These are phyloP conservation scores for Porites evermanni DNA, from an alignment of 92 coral and sea anemone species.

Conservation along the genomic window DNA sequence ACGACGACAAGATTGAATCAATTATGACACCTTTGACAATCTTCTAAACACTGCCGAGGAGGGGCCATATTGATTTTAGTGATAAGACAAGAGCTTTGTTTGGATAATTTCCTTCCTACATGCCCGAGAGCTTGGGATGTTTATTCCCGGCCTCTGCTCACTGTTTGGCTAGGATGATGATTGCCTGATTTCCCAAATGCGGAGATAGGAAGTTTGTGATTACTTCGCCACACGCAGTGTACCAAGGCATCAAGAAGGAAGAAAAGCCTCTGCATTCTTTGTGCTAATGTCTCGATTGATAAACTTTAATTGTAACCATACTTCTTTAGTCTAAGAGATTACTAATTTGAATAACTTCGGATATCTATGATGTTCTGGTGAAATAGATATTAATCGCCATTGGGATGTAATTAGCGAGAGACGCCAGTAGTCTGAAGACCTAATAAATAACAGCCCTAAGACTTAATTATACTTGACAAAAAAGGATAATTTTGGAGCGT, in stretches of 20 bases:
- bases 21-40: conserved; percentile 47
- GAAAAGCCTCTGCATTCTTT: conserved; percentile 74
- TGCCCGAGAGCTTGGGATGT: conserved; percentile 59
- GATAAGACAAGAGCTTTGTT: conserved; percentile 71
- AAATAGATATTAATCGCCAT: conserved; percentile 83
- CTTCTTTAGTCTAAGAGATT: conserved; percentile 79
- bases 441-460: conserved; percentile 66
- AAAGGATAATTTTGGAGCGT: conserved; percentile 29
- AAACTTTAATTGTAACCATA: conserved; percentile 80
- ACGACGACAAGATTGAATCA: conserved; percentile 28
- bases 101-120: conserved; percentile 52
- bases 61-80: conserved; percentile 45
- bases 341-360: conserved; percentile 88
- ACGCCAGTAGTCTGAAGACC: conserved; percentile 77
- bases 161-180: conserved; percentile 48
- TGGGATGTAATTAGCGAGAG: conserved; percentile 81
- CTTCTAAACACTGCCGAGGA: conserved; percentile 48
- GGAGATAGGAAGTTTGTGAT: conserved; percentile 55
- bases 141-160: conserved; percentile 53
- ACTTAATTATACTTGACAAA: conserved; percentile 33
- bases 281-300: conserved; percentile 77
- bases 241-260: conserved; percentile 4
- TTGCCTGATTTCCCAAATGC: conserved; percentile 67
- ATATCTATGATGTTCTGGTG: conserved; percentile 77
- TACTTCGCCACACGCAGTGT: background rate